Base-by-base conservation (phyloP, 2,797 vertebrate genomes). In the Myoxocephalus aenaeus region DNA sequence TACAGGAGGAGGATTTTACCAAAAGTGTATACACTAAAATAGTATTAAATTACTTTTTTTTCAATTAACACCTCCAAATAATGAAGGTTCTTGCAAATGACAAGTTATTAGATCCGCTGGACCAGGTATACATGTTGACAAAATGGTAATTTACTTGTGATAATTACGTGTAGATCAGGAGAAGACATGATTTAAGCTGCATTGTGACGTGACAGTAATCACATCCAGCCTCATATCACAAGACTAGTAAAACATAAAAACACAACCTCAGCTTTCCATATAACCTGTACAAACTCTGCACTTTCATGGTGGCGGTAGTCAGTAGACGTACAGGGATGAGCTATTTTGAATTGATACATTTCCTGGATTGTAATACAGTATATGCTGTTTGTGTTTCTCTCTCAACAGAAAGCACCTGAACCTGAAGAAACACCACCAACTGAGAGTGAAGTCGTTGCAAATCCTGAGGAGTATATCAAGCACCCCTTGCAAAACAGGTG, bases 401-500 rank as follows among this genome's bases (percentile, higher is more conserved):
- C 44, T 58, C 22, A 58, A 27, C 83, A 96, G 95, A 94, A 95
- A 93, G 79, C 86, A 94, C 73, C 91, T 82, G 95, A 96, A 88
- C 90, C 92, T 86, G 95, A 95, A 90, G 95, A 96, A 70, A 84
- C 74, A 62, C 85, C 76, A 65, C 86, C 67, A 61, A 80, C 88
- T 71, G 92, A 95, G 1, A 84, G 78, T 64, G 82, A 90, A 81
- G 91, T 89, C 62, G 86, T 91, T 86, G 90, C 87, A 0, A 94
- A 89, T 89, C 89, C 94, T 61, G 96, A 96, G 85, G 90, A 93
- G 87, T 95, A 96, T 82, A 86, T 96, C 84, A 96, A 96, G 86
- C 96, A 96, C 81, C 96, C 95, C 69, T 91, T 96, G 91, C 96
- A 96, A 91, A 95, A 96, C 94, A 95, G 89, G 96, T 96, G 92